A percentile compares a stretch with the other conserved stretches of the same genome.
These are phyloP conservation scores for Macroramphosus scolopax DNA, from an alignment of 2,797 vertebrate genomes.

Conservation along the genomic window DNA sequence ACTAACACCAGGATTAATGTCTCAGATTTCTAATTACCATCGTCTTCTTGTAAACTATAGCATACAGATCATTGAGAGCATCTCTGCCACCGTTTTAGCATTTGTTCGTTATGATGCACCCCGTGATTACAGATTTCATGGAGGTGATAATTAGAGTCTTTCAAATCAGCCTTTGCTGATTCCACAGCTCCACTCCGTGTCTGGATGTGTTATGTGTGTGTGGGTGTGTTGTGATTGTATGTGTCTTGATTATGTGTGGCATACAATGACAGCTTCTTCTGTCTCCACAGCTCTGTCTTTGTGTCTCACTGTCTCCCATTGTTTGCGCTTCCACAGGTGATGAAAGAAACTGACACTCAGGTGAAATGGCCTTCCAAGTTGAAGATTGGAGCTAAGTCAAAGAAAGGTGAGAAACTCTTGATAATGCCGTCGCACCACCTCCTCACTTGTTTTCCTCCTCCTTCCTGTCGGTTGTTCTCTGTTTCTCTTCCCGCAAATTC, in stretches of 20 bases:
- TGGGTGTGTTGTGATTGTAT: conserved; percentile 10
- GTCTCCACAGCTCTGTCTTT: conserved; percentile 4
- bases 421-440: neutral
- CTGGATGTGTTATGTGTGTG: conserved; percentile 21
- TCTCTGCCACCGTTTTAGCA: too few relatives aligned
- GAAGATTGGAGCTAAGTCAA: conserved; percentile 84
- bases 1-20: too few relatives aligned
- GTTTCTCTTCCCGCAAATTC: neutral
- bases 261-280: conserved; percentile 20
- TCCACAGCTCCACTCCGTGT: conserved; percentile 27
- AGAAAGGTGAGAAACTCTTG: conserved; percentile 74
- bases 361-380: conserved; percentile 86
- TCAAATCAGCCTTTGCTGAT: conserved; percentile 64
- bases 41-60: conserved; percentile 13
- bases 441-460: neutral
- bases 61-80: conserved; percentile 26
- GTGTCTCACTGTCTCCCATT: conserved; percentile 32
- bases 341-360: conserved; percentile 82
- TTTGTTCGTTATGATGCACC: conserved; percentile 35
- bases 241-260: too few relatives aligned
- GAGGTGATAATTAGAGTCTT: conserved; percentile 52
- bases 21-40: conserved; percentile 17
- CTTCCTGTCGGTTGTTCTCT: neutral
- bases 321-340: conserved; percentile 70
- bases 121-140: conserved; percentile 52